Evolutionary conservation across 2,113 vertebrate species (phyloP), one percentile per base, ranked within the genome.

Genomic region (Tilapia sparmanii): DNA sequence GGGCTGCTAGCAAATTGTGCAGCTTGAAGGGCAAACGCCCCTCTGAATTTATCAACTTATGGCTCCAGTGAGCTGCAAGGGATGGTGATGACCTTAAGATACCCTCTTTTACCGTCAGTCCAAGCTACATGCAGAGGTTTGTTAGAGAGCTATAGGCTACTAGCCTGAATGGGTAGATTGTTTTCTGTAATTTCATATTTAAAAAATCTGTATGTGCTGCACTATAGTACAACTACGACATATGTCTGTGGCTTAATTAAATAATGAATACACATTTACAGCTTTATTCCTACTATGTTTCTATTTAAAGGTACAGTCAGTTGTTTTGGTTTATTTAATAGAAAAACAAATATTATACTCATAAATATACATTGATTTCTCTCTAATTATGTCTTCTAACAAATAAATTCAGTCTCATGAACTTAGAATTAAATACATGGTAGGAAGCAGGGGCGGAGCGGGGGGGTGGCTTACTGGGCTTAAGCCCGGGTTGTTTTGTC

Each of bases 1-100:
- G 90, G 90, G 92, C 95, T 95, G 90, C 93, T 92, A 96, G 96
- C 94, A 96, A 96, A 96, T 94, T 94, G 95, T 95, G 89, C 88
- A 53, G 93, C 93, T 96, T 97, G 96, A 96, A 96, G 96, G 95
- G 95, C 96, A 96, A 96, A 96, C 94, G 93, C 95, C 95, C 94
- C 86, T 92, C 95, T 95, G 96, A 95, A 96, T 95, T 95, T 95
- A 96, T 97, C 96, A 96, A 96, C 94, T 95, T 95, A 95, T 92
- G 94, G 93, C 91, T 95, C 93, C 90, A 94, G 86, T 92, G 93
- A 95, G 94, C 94, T 95, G 93, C 90, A 82, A 94, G 90, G 93
- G 92, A 95, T 93, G 89, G 90, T 95, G 95, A 95, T 95, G 94
- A 96, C 96, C 95, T 96, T 96, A 96, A 94, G 94, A 95, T 95